Evolutionary conservation across 2,797 vertebrate genomes (phyloP).

Genomic region (Neopelma chrysocephalum): DNA sequence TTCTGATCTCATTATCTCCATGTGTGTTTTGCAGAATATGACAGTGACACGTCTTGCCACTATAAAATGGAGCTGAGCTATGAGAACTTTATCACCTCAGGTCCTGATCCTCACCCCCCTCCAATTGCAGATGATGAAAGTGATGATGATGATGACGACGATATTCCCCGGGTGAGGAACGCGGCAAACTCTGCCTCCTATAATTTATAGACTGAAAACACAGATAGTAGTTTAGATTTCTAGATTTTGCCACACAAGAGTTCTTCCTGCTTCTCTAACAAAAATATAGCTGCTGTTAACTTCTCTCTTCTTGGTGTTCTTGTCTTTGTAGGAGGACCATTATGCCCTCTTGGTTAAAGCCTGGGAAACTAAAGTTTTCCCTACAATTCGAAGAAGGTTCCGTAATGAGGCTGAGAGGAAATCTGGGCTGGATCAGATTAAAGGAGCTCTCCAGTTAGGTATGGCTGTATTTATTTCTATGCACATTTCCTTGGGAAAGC

Average conservation of each 20-base stretch:
- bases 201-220: not conserved
- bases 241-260: not conserved
- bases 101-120: constrained; percentile 91
- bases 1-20: not conserved
- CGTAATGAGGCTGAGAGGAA: constrained; percentile 98
- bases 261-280: not conserved
- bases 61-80: constrained; percentile 97
- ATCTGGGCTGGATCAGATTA: constrained; percentile 97
- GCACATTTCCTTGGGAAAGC: not conserved
- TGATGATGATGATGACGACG: constrained; percentile 95
- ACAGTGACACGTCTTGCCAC: constrained; percentile 92
- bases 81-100: constrained; percentile 94
- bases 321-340: constrained; percentile 89
- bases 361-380: constrained; percentile 99
- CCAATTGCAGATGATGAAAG: constrained; percentile 96
- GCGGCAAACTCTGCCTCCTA: not conserved
- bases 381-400: constrained; percentile 96
- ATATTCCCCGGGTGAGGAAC: constrained; percentile 87
- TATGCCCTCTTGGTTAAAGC: constrained; percentile 97
- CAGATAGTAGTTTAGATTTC: not conserved
- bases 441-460: constrained; percentile 97
- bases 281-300: not conserved
- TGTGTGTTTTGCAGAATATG: constrained; percentile 85
- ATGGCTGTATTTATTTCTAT: constrained; percentile 1
- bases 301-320: not conserved